Base-by-base conservation (phyloP, 23 tunicate species). In the Aplidium turbinatum region DNA sequence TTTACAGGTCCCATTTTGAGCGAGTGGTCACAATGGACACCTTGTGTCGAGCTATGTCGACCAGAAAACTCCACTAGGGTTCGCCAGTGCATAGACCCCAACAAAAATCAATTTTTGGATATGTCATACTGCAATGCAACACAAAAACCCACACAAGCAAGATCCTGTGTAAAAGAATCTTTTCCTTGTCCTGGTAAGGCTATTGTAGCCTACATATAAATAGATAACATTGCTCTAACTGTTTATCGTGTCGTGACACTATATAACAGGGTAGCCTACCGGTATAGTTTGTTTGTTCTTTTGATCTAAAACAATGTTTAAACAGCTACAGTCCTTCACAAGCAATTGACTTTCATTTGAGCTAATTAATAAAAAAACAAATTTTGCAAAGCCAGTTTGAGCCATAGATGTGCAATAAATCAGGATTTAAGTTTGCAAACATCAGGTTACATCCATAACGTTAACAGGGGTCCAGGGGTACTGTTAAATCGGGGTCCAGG, bases 101-200 rank as follows among this genome's bases (percentile, higher is more conserved):
- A 36, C 34, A 39, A 22, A 13, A 31, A 66, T 29, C 38, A 45
- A 0, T 18, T 24, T 11, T 38, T 78, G 9, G 42, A 35, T 54
- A 39, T 19, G 13, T 35, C 29, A 7, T 31, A 53, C 1, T 78
- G 83, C 53, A 38, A 38, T 4, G 5, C 23, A 20, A 28, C 9
- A 36, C 31, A 2, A 16, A 19, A 1, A 2, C 66, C 52, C 22
- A 4, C 21, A 13, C 53, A 78, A 35, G 36, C 28, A 52, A 65
- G 65, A 31, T 27, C 60, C 1, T 77, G 82, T 47, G 29, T 61
- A 5, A 31, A 46, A 33, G 31, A 28, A 18, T 29, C 28, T 1
- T 77, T 77, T 62, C 72, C 82, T 9, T 77, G 82, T 27, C 82
- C 82, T 24, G 61, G 82, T 77, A 46, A 42, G 45, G 4, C 26